Conservation (phyloP, 30 jellyfish, hydroid and myxozoan species). For the Pseudorhiza aurosa region DNA sequence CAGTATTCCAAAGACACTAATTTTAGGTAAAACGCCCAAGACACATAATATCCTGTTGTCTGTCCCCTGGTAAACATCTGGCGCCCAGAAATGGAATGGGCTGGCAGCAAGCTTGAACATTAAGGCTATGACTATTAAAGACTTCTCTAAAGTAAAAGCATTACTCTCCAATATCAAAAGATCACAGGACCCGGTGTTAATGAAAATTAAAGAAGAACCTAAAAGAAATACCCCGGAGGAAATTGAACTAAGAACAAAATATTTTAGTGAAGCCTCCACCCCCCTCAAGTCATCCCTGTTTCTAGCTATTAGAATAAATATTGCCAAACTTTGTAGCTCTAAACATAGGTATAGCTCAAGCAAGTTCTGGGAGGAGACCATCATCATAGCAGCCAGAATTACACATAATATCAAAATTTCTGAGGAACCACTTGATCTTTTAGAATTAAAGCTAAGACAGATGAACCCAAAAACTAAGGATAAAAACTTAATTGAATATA, state of each 20-base stretch:
- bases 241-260: slow-evolving; percentile 39
- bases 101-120: slow-evolving; percentile 40
- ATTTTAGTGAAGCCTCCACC: slow-evolving; percentile 38
- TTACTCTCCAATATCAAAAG: neutral
- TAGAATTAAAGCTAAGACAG: neutral
- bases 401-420: neutral
- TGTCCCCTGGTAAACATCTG: slow-evolving; percentile 65
- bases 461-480: neutral
- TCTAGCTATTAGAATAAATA: slow-evolving; percentile 37
- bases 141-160: neutral
- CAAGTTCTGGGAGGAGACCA: slow-evolving; percentile 18
- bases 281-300: neutral
- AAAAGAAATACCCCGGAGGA: slow-evolving; percentile 46
- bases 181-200: slow-evolving; percentile 9
- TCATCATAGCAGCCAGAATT: slow-evolving; percentile 17
- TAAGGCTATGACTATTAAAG: slow-evolving; percentile 1
- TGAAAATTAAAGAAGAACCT: slow-evolving; percentile 1
- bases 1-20: slow-evolving; percentile 1
- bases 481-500: neutral
- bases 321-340: slow-evolving; percentile 52
- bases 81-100: slow-evolving; percentile 60
- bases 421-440: neutral
- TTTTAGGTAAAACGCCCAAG: slow-evolving; percentile 27
- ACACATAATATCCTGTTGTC: neutral
- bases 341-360: slow-evolving; percentile 17